A percentile compares a stretch with the other conserved stretches of the same genome.
Conservation (phyloP, 2,797 vertebrate species). For the Tachyglossus aculeatus region DNA sequence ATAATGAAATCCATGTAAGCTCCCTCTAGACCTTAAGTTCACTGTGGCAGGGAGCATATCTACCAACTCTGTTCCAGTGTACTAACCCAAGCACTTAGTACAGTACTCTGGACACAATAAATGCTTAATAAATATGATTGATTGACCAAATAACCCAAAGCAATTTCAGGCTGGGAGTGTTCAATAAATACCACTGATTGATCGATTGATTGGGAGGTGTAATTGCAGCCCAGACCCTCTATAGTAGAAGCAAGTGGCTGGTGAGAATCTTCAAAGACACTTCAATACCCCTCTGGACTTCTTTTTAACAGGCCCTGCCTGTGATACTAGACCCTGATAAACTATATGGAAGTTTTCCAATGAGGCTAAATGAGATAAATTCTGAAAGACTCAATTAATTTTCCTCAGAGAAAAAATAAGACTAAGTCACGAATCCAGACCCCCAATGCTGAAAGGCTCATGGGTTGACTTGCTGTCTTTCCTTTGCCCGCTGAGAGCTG, state of each 20-base stretch:
- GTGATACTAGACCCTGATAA: not conserved
- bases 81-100: no score
- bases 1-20: no score
- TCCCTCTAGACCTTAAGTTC: no score
- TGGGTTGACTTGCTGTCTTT: conserved; percentile 18
- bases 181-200: no score
- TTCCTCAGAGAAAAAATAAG: conserved; percentile 9
- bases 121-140: no score
- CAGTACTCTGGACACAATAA: no score
- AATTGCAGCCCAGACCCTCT: not conserved
- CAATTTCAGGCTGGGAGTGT: no score
- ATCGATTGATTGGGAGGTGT: not conserved
- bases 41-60: no score
- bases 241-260: conserved; percentile 11
- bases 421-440: conserved; percentile 21
- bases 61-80: no score
- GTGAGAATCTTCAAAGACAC: not conserved
- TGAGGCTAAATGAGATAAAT: conserved; percentile 12
- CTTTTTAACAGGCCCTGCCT: not conserved
- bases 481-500: not conserved
- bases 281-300: conserved; percentile 20
- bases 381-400: conserved; percentile 36
- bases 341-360: not conserved
- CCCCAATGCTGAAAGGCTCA: conserved; percentile 10
- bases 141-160: no score